Percentiles rank a stretch among this genome's conserved stretches.
Evolutionary conservation across 1,140 invertebrate genomes (phyloP).

Genomic region (Melitaea cinxia): DNA sequence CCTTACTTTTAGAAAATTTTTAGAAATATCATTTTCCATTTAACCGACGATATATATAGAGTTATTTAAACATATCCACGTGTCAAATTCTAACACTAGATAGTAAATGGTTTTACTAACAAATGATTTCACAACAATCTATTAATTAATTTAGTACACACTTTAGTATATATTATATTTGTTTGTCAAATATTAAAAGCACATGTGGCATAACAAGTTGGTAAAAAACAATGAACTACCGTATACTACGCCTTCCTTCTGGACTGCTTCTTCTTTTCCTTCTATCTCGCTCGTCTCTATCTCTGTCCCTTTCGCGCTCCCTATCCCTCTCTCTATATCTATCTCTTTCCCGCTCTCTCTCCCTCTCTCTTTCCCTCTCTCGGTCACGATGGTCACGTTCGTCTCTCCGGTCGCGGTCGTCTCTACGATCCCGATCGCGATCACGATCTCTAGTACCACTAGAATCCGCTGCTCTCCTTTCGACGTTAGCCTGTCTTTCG

Average conservation of each 20-base stretch:
- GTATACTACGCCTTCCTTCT: constrained; percentile 69
- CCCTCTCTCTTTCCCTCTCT: constrained; percentile 52
- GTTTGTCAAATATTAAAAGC: too few species aligned
- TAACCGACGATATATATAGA: too few species aligned
- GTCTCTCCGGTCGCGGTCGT: constrained; percentile 56
- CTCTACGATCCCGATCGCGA: constrained; percentile 55
- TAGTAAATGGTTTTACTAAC: too few species aligned
- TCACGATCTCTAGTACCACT: constrained; percentile 67
- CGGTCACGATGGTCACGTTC: constrained; percentile 49
- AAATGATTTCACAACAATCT: too few species aligned
- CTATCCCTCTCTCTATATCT: constrained; percentile 50
- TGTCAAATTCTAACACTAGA: too few species aligned
- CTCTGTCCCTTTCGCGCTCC: constrained; percentile 61
- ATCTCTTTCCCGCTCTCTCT: constrained; percentile 56
- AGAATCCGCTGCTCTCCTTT: constrained; percentile 69
- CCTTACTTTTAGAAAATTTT: too few species aligned
- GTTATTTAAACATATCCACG: too few species aligned
- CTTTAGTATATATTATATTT: too few species aligned
- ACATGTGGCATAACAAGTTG: neutral
- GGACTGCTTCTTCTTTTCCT: constrained; percentile 70
- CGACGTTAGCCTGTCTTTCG: constrained; percentile 90
- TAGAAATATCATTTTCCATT: too few species aligned
- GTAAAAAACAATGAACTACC: constrained; percentile 39
- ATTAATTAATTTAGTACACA: too few species aligned
- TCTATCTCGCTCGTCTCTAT: constrained; percentile 68